A percentile compares a stretch with the other conserved stretches of the same genome.
Evolutionary conservation across 2,888 invertebrate species (phyloP).

Genomic region (Harpalus rufipes): DNA sequence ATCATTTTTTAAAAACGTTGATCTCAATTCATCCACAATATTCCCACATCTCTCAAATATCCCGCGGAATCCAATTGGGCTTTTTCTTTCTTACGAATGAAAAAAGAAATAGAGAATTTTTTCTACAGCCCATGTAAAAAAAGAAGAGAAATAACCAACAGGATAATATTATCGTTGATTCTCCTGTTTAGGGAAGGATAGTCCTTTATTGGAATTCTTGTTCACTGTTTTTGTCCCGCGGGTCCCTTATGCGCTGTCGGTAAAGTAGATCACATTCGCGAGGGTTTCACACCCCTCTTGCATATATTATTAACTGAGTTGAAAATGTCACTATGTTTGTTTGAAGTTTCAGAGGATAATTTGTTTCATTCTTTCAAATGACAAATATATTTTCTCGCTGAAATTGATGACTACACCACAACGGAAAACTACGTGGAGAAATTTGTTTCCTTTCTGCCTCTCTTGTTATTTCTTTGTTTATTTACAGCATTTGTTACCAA

Average conservation of each 20-base stretch:
- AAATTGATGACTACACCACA: constrained; percentile 31
- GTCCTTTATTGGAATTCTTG: constrained; percentile 50
- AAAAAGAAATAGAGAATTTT: constrained; percentile 56
- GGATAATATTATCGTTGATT: constrained; percentile 54
- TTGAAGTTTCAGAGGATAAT: constrained; percentile 35
- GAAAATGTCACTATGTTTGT: constrained; percentile 28
- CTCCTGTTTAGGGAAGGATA: constrained; percentile 40
- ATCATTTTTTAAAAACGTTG: constrained; percentile 50
- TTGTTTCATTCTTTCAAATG: constrained; percentile 38
- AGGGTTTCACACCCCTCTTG: constrained; percentile 17
- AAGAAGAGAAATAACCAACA: constrained; percentile 55
- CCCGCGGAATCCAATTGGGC: constrained; percentile 37
- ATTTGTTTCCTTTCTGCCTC: constrained; percentile 9
- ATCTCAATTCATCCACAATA: constrained; percentile 49
- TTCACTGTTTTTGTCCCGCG: constrained; percentile 30
- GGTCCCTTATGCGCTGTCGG: constrained; percentile 8
- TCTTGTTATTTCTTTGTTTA: constrained; percentile 10
- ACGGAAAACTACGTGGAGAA: not conserved
- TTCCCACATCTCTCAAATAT: constrained; percentile 23
- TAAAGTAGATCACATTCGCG: constrained; percentile 11
- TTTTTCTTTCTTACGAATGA: constrained; percentile 50
- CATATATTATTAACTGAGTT: constrained; percentile 44
- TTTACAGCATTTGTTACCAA: not conserved
- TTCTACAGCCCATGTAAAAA: constrained; percentile 51
- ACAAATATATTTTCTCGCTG: constrained; percentile 9